Conservation (phyloP, 2,888 invertebrate genomes). For the Ectemnius lituratus region DNA sequence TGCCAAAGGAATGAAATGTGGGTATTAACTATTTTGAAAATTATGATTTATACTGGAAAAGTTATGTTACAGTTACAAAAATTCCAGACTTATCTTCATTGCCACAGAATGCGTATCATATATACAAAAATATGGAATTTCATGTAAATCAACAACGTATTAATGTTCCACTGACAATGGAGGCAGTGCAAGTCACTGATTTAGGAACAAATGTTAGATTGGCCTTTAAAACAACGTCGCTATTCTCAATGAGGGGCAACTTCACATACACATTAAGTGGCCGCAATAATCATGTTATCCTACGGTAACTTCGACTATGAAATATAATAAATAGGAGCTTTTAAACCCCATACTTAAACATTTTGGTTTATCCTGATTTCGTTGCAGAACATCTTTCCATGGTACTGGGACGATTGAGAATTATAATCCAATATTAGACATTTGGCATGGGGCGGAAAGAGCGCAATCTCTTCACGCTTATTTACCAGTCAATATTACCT, state of each 20-base stretch:
- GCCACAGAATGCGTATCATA: conserved; percentile 67
- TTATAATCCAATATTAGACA: conserved; percentile 83
- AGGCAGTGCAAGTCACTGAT: conserved; percentile 80
- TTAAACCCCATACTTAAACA: too few relatives aligned
- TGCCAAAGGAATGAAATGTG: conserved; percentile 82
- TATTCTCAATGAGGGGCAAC: conserved; percentile 85
- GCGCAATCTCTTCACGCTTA: conserved; percentile 85
- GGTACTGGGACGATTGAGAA: conserved; percentile 77
- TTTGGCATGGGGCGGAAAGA: conserved; percentile 84
- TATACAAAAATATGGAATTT: conserved; percentile 75
- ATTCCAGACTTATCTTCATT: conserved; percentile 66
- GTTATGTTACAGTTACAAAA: not conserved
- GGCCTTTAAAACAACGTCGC: conserved; percentile 79
- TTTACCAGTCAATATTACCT: conserved; percentile 80
- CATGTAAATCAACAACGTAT: conserved; percentile 80
- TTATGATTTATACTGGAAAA: not conserved
- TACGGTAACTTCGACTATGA: conserved; percentile 77
- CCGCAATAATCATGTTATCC: conserved; percentile 80
- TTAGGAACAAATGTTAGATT: conserved; percentile 82
- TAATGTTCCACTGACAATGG: conserved; percentile 80
- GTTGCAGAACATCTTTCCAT: conserved; percentile 79
- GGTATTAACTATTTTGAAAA: conserved; percentile 66
- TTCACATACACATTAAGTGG: conserved; percentile 81
- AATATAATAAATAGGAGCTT: too few relatives aligned
- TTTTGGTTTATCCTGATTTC: too few relatives aligned